Evolutionary conservation across 1,140 invertebrate species (phyloP), one percentile per base, ranked within the genome.

Genomic region (Colletes latitarsis): DNA sequence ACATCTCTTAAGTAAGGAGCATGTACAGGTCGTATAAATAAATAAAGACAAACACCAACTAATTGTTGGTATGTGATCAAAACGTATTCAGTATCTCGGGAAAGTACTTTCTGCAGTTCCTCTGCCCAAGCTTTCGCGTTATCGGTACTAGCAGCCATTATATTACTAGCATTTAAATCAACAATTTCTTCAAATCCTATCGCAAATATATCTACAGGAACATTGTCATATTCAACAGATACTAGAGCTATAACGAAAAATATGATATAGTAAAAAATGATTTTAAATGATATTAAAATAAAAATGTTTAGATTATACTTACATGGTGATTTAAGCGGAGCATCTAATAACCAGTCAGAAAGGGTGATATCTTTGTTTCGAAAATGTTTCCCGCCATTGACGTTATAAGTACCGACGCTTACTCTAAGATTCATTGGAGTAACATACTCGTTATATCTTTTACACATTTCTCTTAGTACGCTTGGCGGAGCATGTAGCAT

Each of bases 181-280:
- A 99, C 99, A 86, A 99, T 99, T 95, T 99, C 99, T 93, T 99
- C 97, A 94, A 99, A 99, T 21, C 99, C 99, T 90, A 99, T 98
- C 4, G 98, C 98, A 95, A 97, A 99, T 74, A 99, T 97, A 93
- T 99, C 98, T 52, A 97, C 95, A 58, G 96, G 96, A 83, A 95
- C 94, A 86, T 94, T 94, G 70, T 94, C 93, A 74, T 94, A 92
- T 57, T 94, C 94, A 19, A 94, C 93, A 41, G 94, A 94, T 3
- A 96, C 94, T 62, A 96, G 90, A 77, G 94, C 93, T 92, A 92
- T 91, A 91, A 94, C 90, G 68, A 10, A 67, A 79, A 55, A 55
- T 17, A 69, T 10, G 46, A 77, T 72, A 41, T 21, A 6, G 1
- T 3, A 43, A n/a, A 21, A 15, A 41, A 15, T 12, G 21, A 43